A percentile compares a stretch with the other conserved stretches of the same genome.
phyloP scores from a whole-genome alignment of 2,888 invertebrate genomes.

The Rhopalosiphum nymphaeae region DNA sequence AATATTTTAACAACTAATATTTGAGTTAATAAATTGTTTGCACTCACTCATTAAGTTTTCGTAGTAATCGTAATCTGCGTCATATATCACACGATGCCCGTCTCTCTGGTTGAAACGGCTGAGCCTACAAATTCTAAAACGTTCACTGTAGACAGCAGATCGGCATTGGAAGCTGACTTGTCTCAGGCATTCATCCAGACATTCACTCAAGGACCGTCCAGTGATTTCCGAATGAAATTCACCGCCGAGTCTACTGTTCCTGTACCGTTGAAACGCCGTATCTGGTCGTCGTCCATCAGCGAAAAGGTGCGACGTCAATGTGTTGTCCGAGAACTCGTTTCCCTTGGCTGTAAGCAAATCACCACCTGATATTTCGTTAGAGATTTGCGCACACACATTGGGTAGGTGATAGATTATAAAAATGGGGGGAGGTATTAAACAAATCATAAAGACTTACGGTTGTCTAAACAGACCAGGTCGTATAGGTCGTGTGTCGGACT shows the following conservation, averaged over 20 bases:
- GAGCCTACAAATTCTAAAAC: constrained; percentile 85
- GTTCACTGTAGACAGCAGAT: constrained; percentile 89
- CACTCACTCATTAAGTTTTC: constrained; percentile 92
- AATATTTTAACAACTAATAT: neutral
- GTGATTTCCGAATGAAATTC: constrained; percentile 92
- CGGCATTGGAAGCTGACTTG: constrained; percentile 92
- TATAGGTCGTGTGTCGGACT: constrained; percentile 90
- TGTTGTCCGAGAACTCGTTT: constrained; percentile 90
- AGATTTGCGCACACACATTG: constrained; percentile 58
- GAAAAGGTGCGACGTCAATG: constrained; percentile 86
- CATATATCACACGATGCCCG: constrained; percentile 89
- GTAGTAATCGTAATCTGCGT: constrained; percentile 93
- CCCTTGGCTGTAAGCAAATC: constrained; percentile 78
- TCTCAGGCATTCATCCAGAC: constrained; percentile 88
- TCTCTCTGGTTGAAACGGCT: constrained; percentile 89
- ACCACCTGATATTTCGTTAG: constrained; percentile 59
- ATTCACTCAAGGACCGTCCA: constrained; percentile 88
- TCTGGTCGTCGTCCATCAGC: constrained; percentile 85
- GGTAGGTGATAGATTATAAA: constrained; percentile 10
- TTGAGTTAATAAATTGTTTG: neutral
- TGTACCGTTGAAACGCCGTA: constrained; percentile 89
- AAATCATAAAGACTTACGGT: constrained; percentile 78
- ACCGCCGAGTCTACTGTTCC: constrained; percentile 87
- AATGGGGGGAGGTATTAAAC: neutral
- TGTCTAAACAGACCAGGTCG: constrained; percentile 89